These are phyloP conservation scores for Fratercula arctica DNA, from an alignment of 2,797 vertebrate genomes.

Conservation along the genomic window DNA sequence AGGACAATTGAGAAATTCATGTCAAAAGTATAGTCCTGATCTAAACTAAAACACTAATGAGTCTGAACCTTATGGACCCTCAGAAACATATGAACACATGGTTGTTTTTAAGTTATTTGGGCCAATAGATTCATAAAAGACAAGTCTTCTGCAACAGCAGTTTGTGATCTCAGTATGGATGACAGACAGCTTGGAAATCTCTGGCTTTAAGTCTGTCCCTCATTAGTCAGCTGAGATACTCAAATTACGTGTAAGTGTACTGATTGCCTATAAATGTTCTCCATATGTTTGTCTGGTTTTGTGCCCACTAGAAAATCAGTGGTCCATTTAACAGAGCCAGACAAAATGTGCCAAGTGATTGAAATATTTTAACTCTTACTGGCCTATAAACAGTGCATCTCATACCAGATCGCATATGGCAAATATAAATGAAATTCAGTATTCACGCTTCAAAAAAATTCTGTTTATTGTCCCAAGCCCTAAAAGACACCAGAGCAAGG, in stretches of 20 bases:
- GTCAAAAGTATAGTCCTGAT: not conserved
- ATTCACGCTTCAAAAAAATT: not conserved
- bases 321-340: not conserved
- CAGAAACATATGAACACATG: not conserved
- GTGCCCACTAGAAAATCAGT: constrained; percentile 20
- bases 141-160: not conserved
- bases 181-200: constrained; percentile 45
- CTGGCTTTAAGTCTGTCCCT: constrained; percentile 22
- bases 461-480: not conserved
- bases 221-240: constrained; percentile 41
- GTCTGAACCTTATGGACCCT: not conserved
- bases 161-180: not conserved
- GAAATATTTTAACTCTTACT: constrained; percentile 22
- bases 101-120: not conserved
- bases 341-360: not conserved
- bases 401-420: not conserved
- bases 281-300: constrained; percentile 57
- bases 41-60: not conserved
- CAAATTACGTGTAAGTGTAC: constrained; percentile 21
- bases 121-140: not conserved
- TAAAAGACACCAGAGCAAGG: not conserved
- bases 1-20: not conserved
- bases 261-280: constrained; percentile 31
- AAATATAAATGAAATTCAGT: not conserved
- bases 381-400: not conserved